phyloP scores from a whole-genome alignment of 1,140 invertebrate species.

The Marisa cornuarietis region DNA sequence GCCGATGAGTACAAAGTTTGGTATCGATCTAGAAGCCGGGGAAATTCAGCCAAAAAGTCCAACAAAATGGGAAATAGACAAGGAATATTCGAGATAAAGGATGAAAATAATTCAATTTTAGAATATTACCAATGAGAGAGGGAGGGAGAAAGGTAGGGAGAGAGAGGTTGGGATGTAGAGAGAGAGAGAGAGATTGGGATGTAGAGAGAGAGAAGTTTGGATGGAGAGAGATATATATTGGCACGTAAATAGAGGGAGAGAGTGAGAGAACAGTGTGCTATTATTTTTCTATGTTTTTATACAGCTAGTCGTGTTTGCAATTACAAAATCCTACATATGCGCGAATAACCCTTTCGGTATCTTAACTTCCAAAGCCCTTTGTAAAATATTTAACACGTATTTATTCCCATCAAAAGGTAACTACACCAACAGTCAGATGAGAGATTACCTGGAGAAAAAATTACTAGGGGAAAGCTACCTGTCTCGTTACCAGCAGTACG shows the following conservation, averaged over 20 bases:
- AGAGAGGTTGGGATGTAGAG: neutral
- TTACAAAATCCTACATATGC: no score
- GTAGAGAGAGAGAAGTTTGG: neutral
- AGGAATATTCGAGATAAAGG: neutral
- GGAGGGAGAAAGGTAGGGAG: neutral
- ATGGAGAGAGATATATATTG: neutral
- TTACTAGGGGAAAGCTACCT: constrained; percentile 29
- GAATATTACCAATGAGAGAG: no score
- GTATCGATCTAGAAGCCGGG: no score
- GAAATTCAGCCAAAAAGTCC: no score
- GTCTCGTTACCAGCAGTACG: constrained; percentile 17
- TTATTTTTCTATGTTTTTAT: no score
- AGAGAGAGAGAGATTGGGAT: neutral
- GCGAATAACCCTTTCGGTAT: no score
- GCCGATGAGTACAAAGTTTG: no score
- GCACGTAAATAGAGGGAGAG: no score
- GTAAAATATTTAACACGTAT: neutral
- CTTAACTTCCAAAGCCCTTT: no score
- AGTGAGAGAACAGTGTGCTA: neutral
- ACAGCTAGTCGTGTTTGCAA: no score
- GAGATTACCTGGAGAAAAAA: constrained; percentile 25
- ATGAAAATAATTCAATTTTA: neutral
- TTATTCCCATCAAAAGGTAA: constrained; percentile 16
- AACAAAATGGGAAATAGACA: neutral
- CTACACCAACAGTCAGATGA: constrained; percentile 23